Percentiles rank a stretch among this genome's conserved stretches.
phyloP scores from a whole-genome alignment of 1,140 invertebrate genomes.

The Palaemon carinicauda region DNA sequence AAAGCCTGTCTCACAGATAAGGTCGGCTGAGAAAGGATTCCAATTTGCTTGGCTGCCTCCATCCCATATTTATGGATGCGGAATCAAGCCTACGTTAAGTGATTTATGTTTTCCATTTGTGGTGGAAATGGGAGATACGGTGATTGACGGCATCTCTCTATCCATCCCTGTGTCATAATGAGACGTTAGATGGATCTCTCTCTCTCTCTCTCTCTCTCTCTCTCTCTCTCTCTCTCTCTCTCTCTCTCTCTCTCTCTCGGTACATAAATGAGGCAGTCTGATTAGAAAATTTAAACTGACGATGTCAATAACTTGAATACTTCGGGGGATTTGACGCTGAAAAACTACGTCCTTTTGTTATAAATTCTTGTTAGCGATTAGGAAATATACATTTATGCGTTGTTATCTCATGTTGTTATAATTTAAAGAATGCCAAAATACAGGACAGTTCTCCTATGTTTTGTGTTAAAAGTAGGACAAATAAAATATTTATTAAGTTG shows the following conservation, averaged over 20 bases:
- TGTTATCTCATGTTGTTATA: no score
- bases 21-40: not conserved
- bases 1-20: not conserved
- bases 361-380: no score
- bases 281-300: no score
- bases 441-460: no score
- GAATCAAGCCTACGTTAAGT: constrained; percentile 11
- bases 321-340: no score
- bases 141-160: constrained; percentile 10
- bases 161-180: not conserved
- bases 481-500: no score
- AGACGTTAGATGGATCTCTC: not conserved
- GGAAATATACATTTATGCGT: no score
- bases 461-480: no score
- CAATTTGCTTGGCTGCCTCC: constrained; percentile 14
- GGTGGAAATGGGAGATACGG: constrained; percentile 6
- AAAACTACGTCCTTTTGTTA: no score
- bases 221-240: not conserved
- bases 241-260: not conserved
- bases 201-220: not conserved
- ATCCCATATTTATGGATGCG: constrained; percentile 43
- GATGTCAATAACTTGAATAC: no score
- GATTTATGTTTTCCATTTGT: constrained; percentile 43
- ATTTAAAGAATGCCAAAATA: no score
- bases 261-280: no score